Percentiles rank a stretch among this genome's conserved stretches.
Conservation (phyloP, 2,888 invertebrate species). For the Apamea anceps region DNA sequence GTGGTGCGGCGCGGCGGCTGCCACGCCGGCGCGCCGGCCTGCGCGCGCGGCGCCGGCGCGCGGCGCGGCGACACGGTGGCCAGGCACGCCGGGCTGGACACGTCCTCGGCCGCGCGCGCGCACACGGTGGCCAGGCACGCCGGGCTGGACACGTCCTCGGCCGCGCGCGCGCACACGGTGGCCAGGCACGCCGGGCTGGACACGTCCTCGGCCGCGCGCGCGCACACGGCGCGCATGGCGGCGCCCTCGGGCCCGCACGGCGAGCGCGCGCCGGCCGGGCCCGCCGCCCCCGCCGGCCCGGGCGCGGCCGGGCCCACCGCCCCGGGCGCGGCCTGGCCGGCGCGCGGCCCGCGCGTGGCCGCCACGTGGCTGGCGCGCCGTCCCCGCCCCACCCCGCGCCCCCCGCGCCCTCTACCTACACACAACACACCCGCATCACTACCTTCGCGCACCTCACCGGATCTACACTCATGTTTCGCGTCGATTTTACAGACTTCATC, state of each 20-base stretch:
- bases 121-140: no score
- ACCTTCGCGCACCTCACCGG: constrained; percentile 1
- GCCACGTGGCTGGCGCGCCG: constrained; percentile 75
- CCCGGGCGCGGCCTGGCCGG: constrained; percentile 72
- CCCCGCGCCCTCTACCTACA: constrained; percentile 46
- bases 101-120: no score
- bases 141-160: no score
- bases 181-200: constrained; percentile 79
- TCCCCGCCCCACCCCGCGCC: constrained; percentile 44
- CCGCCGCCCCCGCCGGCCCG: constrained; percentile 84
- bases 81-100: no score
- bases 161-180: no score
- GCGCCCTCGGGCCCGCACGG: constrained; percentile 72
- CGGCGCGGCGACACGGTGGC: constrained; percentile 79
- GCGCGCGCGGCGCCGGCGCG: constrained; percentile 79
- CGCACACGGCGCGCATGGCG: constrained; percentile 75
- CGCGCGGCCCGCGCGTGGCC: constrained; percentile 64
- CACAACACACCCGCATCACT: constrained; percentile 50
- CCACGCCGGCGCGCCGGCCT: constrained; percentile 88
- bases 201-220: constrained; percentile 79
- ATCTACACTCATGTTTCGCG: not conserved
- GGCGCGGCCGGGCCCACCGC: constrained; percentile 85
- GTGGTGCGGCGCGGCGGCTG: constrained; percentile 94
- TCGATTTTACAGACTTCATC: constrained; percentile 4
- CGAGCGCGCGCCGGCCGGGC: constrained; percentile 74